Base-by-base conservation (phyloP, 2,797 vertebrate genomes). In the Merluccius polli region DNA sequence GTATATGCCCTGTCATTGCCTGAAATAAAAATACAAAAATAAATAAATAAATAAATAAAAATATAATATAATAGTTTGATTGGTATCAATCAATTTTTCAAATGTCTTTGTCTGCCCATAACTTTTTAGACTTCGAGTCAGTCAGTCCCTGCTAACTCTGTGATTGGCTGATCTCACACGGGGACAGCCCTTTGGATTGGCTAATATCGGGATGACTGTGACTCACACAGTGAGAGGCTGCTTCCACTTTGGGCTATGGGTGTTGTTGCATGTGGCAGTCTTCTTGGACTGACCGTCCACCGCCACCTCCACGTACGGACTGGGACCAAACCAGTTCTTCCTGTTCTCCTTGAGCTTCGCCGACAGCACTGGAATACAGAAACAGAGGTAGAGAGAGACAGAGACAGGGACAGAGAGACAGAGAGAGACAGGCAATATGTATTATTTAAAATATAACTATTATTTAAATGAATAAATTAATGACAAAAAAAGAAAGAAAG, bases 251-350 rank as follows among this genome's bases (percentile, higher is more conserved):
- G 98, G 98, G 85, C 96, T 98, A 92, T 95, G 95, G 0, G 98
- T 99, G 87, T 99, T 99, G 93, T 91, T 98, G 92, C 97, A 97
- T 89, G 97, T 98, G 91, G 98, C 98, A 1, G 98, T 99, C 93
- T 98, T 99, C 92, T 98, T 99, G 80, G 97, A 98, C 88, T 99
- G 98, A 68, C 96, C 97, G 73, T 99, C 96, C 33, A 99, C 98
- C 31, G 93, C 94, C 81, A 99, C 96, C 91, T 99, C 98, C 84
- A 99, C 98, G 8, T 99, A 99, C 35, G 97, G 97, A 93, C 97
- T 98, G 82, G 98, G 98, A 84, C 97, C 96, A 85, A 99, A 99
- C 98, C 98, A 99, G 89, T 98, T 99, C 90, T 97, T 99, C 92
- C 95, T 96, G 92, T 94, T 98, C 89, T 99, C 98, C 87, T 97